Base-by-base conservation (phyloP, 2,797 vertebrate genomes). In the Netta rufina region DNA sequence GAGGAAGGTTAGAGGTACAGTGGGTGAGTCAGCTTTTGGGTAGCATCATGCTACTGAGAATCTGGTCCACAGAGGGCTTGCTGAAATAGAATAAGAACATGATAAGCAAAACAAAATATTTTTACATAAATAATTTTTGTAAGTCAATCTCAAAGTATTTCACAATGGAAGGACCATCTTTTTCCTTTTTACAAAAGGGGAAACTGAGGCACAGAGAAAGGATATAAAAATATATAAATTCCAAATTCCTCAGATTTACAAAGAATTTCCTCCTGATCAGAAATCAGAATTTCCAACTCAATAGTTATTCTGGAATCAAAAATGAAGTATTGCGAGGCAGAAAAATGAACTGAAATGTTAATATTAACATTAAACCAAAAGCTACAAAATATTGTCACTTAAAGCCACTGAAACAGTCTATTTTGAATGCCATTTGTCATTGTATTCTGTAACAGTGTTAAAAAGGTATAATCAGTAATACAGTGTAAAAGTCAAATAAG, bases 71-170 rank as follows among this genome's bases (percentile, higher is more conserved):
- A 36, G 58, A 84, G 20, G 4, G 56, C 30, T 22, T n/a, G 36
- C 25, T 38, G 5, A 15, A 28, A 61, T 58, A 25, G 56, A 19
- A 41, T 30, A 6, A 53, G 2, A 66, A 10, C 2, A 0, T 25
- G 51, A 27, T 47, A 47, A 60, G n/a, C 70, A 62, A 84, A 71
- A 6, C 15, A 71, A 61, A 87, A 18, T 7, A 30, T 62, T 33
- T 66, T 81, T 87, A 13, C 30, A 57, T 27, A 25, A 58, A 36
- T 21, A 39, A 21, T 56, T 61, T 1, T 45, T 33, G 4, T 53
- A 71, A 58, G 27, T 62, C 65, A 60, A 18, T 66, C 41, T 74
- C 28, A 41, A 82, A 74, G 16, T 60, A 20, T 9, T 45, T 87
- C 43, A 41, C 41, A 85, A 70, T 8, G 43, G 33, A 74, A 75